These are phyloP conservation scores for Meteorus cinctellus DNA, from an alignment of 2,888 invertebrate species.

Conservation along the genomic window DNA sequence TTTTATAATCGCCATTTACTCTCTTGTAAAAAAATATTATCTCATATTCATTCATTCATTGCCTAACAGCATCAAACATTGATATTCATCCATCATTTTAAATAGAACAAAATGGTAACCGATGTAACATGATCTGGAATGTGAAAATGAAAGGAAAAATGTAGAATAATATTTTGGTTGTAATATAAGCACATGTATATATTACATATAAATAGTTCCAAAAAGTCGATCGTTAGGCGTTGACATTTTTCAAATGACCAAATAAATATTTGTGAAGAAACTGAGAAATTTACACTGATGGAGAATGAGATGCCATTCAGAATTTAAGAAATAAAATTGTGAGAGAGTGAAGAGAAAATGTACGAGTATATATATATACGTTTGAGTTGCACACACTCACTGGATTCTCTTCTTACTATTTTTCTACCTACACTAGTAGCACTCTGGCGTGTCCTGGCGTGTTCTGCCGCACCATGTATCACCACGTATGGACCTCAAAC, in stretches of 20 bases:
- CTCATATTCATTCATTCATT: too few species aligned
- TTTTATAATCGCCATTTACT: too few species aligned
- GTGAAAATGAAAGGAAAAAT: too few species aligned
- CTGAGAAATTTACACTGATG: neutral
- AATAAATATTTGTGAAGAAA: slow-evolving; percentile 5
- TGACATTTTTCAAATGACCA: slow-evolving; percentile 10
- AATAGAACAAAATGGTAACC: too few species aligned
- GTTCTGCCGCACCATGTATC: slow-evolving; percentile 44
- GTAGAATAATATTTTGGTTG: neutral
- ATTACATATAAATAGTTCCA: slow-evolving; percentile 5
- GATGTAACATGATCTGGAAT: too few species aligned
- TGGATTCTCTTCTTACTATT: slow-evolving; percentile 35
- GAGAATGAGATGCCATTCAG: neutral
- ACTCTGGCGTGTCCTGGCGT: slow-evolving; percentile 44
- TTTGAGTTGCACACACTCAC: neutral
- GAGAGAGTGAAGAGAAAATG: neutral
- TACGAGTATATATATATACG: neutral
- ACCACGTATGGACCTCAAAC: slow-evolving; percentile 51
- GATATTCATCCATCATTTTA: too few species aligned
- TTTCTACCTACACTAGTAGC: slow-evolving; percentile 35
- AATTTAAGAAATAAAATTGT: slow-evolving; percentile 28
- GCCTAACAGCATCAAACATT: too few species aligned
- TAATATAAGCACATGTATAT: neutral
- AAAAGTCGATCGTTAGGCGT: slow-evolving; percentile 5
- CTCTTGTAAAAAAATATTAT: too few species aligned